These are phyloP conservation scores for Parapristionchus giblindavisi DNA, from an alignment of 2,888 invertebrate species.

Conservation along the genomic window DNA sequence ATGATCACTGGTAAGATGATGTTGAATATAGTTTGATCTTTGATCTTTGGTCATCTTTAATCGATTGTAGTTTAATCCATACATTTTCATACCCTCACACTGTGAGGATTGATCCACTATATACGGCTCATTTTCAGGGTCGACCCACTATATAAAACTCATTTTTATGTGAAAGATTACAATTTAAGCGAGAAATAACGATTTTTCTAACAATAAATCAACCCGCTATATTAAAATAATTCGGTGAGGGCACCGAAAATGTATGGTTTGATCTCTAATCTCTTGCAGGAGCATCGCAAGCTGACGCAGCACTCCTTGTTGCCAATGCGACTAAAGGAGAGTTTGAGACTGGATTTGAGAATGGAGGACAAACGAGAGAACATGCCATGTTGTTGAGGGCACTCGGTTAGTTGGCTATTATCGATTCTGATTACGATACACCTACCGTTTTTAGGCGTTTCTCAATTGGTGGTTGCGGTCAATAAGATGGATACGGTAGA, in stretches of 20 bases:
- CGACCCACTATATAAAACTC: too few species aligned
- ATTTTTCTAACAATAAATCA: too few species aligned
- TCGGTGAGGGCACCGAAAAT: neutral
- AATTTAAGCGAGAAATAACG: too few species aligned
- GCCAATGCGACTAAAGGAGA: slow-evolving; percentile 91
- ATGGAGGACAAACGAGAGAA: slow-evolving; percentile 96
- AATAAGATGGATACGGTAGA: slow-evolving; percentile 96
- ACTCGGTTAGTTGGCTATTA: slow-evolving; percentile 73
- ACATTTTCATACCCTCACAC: too few species aligned
- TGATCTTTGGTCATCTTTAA: neutral
- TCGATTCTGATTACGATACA: neutral
- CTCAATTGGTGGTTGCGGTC: slow-evolving; percentile 90
- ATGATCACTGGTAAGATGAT: slow-evolving; percentile 83
- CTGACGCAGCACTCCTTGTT: slow-evolving; percentile 94
- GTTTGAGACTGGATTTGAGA: slow-evolving; percentile 98
- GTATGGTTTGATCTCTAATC: neutral
- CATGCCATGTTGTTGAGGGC: slow-evolving; percentile 91
- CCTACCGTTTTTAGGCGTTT: slow-evolving; percentile 80
- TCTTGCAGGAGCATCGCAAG: slow-evolving; percentile 86
- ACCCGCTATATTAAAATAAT: too few species aligned
- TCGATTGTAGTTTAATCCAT: too few species aligned
- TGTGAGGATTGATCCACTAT: too few species aligned
- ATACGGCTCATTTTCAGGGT: too few species aligned
- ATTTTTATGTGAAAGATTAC: too few species aligned
- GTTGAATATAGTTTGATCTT: neutral